Base-by-base conservation (phyloP, 30 jellyfish, hydroid and myxozoan species). In the Rhopilema esculentum region DNA sequence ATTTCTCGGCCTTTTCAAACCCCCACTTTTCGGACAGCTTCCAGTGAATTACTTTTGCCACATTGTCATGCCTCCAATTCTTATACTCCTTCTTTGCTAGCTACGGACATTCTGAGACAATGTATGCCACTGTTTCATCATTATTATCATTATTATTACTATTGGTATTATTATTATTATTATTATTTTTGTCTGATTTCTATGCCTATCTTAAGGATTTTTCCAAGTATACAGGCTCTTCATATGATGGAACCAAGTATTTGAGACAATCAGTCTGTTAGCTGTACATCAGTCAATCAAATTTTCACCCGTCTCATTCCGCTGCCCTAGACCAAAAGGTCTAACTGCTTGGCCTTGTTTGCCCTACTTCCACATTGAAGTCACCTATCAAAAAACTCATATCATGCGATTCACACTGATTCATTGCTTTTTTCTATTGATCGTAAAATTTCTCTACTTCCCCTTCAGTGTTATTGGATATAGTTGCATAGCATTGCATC, bases 341-440 rank as follows among this genome's bases (percentile, higher is more conserved):
- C 27, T 30, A 28, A n/a, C 49, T 21, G 25, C 77, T 0, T n/a
- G n/a, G n/a, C n/a, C 31, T 8, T 31, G 12, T 23, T 7, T 1
- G 19, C 20, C 85, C 85, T 21, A 75, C 32, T 33, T 51, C 22
- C 6, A 72, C 69, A 1, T 75, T 75, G 78, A 33, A 19, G 28
- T 31, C 72, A 75, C 72, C 72, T n/a, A 75, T 75, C 24, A 16
- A 32, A 18, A 33, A 20, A 21, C 16, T 75, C 4, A 75, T 75
- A n/a, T 48, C 72, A 19, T 1, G 78, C 19, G 69, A 51, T 75
- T 27, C 48, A 26, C 77, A 33, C 72, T 75, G 77, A 20, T 49
- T 1, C 28, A 49, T 7, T 49, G n/a, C n/a, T 49, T 32, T 18
- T 1, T 51, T 12, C 15, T 20, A 23, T 25, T 28, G 73, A 20